A percentile compares a stretch with the other conserved stretches of the same genome.
These are phyloP conservation scores for Crenichthys baileyi DNA, from an alignment of 2,797 vertebrate genomes.

Conservation along the genomic window DNA sequence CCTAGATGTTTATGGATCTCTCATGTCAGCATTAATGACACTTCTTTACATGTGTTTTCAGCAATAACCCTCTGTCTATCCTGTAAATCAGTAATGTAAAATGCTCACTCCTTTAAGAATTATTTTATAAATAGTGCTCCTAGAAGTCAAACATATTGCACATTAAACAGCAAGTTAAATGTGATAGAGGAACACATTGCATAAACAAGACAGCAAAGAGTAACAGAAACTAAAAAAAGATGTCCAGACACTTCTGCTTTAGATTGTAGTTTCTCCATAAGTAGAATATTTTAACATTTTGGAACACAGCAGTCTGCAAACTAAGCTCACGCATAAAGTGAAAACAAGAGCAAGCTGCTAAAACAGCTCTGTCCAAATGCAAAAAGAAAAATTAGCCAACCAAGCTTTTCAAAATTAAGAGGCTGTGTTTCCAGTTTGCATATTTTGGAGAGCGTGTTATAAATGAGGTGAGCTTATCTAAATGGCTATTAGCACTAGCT, in stretches of 20 bases:
- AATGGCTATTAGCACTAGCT: not conserved
- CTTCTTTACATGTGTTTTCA: constrained; percentile 18
- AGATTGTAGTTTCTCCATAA: constrained; percentile 30
- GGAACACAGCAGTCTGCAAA: constrained; percentile 7
- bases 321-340: constrained; percentile 15
- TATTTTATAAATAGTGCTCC: constrained; percentile 39
- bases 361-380: constrained; percentile 12
- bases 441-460: not conserved
- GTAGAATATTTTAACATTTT: constrained; percentile 9
- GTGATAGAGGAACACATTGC: constrained; percentile 24
- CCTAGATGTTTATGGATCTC: constrained; percentile 62
- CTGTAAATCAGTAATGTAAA: constrained; percentile 35
- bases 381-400: constrained; percentile 10
- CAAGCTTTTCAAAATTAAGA: not conserved
- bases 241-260: constrained; percentile 17
- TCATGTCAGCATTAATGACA: constrained; percentile 47
- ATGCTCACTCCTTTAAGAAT: constrained; percentile 24
- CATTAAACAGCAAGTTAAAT: constrained; percentile 55
- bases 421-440: not conserved
- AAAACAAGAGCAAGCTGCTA: constrained; percentile 5
- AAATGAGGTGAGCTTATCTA: not conserved
- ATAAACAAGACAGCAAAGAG: constrained; percentile 29
- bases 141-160: constrained; percentile 73
- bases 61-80: constrained; percentile 25
- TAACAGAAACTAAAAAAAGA: constrained; percentile 27